These are phyloP conservation scores for Condylura cristata DNA, from an alignment of 2,113 vertebrate genomes.

Conservation along the genomic window DNA sequence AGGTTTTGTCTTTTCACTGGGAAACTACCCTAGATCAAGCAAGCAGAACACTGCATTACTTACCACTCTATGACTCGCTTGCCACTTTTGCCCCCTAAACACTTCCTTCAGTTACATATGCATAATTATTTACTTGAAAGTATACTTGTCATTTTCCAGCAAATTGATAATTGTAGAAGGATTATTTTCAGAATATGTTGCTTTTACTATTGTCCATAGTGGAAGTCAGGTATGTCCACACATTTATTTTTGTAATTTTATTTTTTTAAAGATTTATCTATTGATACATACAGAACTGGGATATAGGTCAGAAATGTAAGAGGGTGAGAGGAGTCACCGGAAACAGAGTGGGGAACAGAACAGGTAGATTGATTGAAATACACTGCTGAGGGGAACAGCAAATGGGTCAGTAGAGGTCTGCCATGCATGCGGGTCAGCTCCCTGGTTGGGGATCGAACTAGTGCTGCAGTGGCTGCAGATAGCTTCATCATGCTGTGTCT, in stretches of 20 bases:
- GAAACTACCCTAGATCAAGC: not conserved
- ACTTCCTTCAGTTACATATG: constrained; percentile 4
- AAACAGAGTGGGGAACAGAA: too few species aligned
- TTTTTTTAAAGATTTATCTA: too few species aligned
- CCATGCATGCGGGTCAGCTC: too few species aligned
- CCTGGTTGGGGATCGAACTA: too few species aligned
- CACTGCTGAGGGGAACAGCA: too few species aligned
- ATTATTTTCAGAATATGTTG: not conserved
- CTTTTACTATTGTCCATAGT: not conserved
- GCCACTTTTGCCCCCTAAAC: not conserved
- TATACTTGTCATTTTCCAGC: not conserved
- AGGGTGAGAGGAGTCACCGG: too few species aligned
- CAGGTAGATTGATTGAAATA: too few species aligned
- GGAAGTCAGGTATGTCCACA: constrained; percentile 10
- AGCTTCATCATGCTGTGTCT: too few species aligned
- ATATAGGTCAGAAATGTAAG: too few species aligned
- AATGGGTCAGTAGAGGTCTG: too few species aligned
- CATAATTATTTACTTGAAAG: constrained; percentile 30
- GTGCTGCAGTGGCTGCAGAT: too few species aligned
- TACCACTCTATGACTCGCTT: not conserved
- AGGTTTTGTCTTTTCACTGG: not conserved
- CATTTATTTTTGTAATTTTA: constrained; percentile 45
- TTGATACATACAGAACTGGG: too few species aligned
- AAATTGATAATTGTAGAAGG: not conserved
- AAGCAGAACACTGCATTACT: not conserved